Evolutionary conservation across 1,140 invertebrate genomes (phyloP).

Genomic region (Meloidogyne hapla): DNA sequence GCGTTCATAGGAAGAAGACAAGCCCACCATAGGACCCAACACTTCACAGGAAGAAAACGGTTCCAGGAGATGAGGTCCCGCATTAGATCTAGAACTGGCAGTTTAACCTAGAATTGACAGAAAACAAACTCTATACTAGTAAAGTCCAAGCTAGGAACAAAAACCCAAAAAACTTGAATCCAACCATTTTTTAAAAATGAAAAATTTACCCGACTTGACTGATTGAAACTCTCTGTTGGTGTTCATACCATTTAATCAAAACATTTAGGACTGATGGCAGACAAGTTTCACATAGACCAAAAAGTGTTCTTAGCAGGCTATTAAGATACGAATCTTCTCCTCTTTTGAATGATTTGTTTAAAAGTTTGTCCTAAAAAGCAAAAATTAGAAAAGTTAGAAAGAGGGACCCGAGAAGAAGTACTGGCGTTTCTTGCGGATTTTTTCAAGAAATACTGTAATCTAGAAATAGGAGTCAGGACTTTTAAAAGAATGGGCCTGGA

Average conservation of each 20-base stretch:
- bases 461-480: too few species aligned
- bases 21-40: too few species aligned
- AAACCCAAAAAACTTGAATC: too few species aligned
- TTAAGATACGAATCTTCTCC: slow-evolving; percentile 59
- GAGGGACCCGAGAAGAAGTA: neutral
- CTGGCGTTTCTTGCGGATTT: neutral
- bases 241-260: slow-evolving; percentile 92
- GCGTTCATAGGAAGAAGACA: too few species aligned
- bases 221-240: slow-evolving; percentile 52
- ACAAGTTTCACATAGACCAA: slow-evolving; percentile 77
- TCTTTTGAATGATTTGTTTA: slow-evolving; percentile 58
- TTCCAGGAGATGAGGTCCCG: too few species aligned
- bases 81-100: too few species aligned
- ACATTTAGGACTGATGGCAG: slow-evolving; percentile 87
- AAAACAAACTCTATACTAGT: too few species aligned
- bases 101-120: too few species aligned
- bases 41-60: too few species aligned
- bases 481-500: too few species aligned
- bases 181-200: too few species aligned
- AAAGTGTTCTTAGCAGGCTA: slow-evolving; percentile 54
- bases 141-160: too few species aligned
- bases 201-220: slow-evolving; percentile 52
- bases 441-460: neutral
- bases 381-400: neutral
- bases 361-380: slow-evolving; percentile 56